Conservation (phyloP, 2,113 vertebrate species). For the Cyprinodon tularosa region DNA sequence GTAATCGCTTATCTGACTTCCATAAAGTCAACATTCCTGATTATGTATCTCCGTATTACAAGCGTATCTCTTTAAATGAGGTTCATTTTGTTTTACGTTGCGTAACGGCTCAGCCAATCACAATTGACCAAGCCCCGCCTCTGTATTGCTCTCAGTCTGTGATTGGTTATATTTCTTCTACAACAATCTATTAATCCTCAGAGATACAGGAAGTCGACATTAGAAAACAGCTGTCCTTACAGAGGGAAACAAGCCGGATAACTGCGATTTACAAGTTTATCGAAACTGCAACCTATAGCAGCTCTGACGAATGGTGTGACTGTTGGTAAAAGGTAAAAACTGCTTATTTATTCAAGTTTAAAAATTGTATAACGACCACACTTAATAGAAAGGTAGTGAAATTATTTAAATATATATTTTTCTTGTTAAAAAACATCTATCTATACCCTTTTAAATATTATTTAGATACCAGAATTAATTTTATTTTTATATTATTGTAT, state of each 20-base stretch:
- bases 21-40: neutral
- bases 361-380: neutral
- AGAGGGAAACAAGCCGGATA: neutral
- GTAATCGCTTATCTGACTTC: neutral
- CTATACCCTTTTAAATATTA: neutral
- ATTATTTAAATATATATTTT: neutral
- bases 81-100: neutral
- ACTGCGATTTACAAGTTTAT: neutral
- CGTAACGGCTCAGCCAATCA: slow-evolving; percentile 44
- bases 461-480: neutral
- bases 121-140: slow-evolving; percentile 31
- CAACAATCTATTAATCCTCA: neutral
- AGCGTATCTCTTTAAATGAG: neutral
- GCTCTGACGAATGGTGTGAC: slow-evolving; percentile 71
- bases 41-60: neutral
- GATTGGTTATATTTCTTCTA: slow-evolving; percentile 15
- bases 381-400: no score
- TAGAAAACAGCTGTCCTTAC: neutral
- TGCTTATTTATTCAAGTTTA: neutral
- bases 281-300: accelerated
- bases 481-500: neutral
- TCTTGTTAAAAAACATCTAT: neutral
- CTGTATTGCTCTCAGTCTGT: accelerated
- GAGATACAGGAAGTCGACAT: neutral
- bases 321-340: slow-evolving; percentile 75